Evolutionary conservation across 2,797 vertebrate species (phyloP), one percentile per base, ranked within the genome.

Genomic region (Glyptemys insculpta): DNA sequence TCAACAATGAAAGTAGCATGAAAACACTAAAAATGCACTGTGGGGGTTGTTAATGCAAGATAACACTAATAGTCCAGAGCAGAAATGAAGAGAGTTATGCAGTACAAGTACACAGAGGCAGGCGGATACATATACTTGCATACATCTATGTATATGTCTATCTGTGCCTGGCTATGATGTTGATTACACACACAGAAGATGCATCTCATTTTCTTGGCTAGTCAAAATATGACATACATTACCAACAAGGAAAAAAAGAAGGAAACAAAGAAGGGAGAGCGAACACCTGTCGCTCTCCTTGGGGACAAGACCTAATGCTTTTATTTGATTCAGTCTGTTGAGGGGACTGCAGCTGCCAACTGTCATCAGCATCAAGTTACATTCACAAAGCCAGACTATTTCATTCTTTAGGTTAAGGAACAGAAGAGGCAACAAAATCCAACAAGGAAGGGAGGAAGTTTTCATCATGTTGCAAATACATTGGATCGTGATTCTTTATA

Each of bases 261-360:
- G 81, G 95, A 98, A 98, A 98, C 98, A 99, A 98, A 98, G 98
- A 98, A 98, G 98, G 85, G 96, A 98, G 97, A 98, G 95, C 88
- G 90, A 99, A 99, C 99, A 99, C 99, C 99, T 99, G 99, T 99
- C 98, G 98, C 98, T 98, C 98, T 98, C 98, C 98, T 98, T 98
- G 90, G 98, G 98, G 98, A 98, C 98, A 97, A 98, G 97, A 95
- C 97, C 96, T 97, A 98, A 98, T 96, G 98, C 98, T 98, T 98
- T 98, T 97, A 98, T 98, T 98, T 97, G 98, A 98, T 98, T 98
- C 98, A 94, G 97, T 98, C 98, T 98, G 96, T 88, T 0, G 90
- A 81, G 93, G 96, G 89, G 84, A 93, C 95, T 62, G 98, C 98
- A 98, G 98, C 98, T 98, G 99, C 99, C 98, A 98, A 98, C 98